phyloP scores from a whole-genome alignment of 2,888 invertebrate species.

The Parasteatoda lunata region DNA sequence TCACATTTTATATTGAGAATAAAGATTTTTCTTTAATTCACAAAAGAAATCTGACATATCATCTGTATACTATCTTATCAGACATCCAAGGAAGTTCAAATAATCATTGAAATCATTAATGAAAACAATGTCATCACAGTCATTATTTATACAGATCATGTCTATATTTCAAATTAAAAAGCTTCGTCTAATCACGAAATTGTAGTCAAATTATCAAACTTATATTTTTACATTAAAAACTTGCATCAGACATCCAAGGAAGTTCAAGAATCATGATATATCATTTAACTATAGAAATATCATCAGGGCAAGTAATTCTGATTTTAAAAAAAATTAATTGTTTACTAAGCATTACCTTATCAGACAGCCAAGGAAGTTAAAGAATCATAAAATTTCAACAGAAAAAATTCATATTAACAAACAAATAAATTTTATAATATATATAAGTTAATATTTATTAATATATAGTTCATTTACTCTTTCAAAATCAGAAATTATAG shows the following conservation, averaged over 20 bases:
- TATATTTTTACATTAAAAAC: not conserved
- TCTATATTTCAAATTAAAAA: not conserved
- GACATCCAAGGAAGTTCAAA: slow-evolving; percentile 73
- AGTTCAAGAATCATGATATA: slow-evolving; percentile 65
- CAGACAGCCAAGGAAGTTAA: slow-evolving; percentile 42
- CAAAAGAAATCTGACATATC: too few relatives aligned
- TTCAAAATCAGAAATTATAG: not conserved
- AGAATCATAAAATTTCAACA: slow-evolving; percentile 6
- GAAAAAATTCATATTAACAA: not conserved
- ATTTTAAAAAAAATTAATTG: not conserved
- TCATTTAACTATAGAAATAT: not conserved
- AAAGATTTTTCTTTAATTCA: too few relatives aligned
- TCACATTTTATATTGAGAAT: too few relatives aligned
- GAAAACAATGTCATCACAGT: slow-evolving; percentile 4
- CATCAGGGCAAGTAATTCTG: slow-evolving; percentile 7
- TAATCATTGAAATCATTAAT: slow-evolving; percentile 23
- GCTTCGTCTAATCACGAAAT: too few relatives aligned
- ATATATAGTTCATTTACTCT: not conserved
- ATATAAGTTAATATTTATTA: not conserved
- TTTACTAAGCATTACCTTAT: not conserved
- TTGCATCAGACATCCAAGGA: slow-evolving; percentile 74
- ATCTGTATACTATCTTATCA: too few relatives aligned
- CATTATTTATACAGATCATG: not conserved
- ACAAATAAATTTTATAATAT: not conserved
- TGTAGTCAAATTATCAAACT: too few relatives aligned